Base-by-base conservation (phyloP, 2,797 vertebrate species). In the Chromobotia macracanthus region DNA sequence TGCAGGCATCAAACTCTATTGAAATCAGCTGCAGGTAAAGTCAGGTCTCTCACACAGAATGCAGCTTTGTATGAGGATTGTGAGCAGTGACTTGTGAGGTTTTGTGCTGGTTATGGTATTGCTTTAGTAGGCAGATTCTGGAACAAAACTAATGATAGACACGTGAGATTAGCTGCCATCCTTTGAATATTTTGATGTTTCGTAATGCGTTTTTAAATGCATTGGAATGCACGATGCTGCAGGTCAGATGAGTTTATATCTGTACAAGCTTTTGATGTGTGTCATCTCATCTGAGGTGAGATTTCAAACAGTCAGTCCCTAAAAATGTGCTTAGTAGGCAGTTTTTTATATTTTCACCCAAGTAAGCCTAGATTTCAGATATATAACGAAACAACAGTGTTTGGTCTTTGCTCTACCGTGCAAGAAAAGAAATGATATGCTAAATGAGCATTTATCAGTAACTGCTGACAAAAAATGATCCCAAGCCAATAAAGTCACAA, bases 61-160 rank as follows among this genome's bases (percentile, higher is more conserved):
- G 12, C 55, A 12, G 19, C 10, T 11, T 23, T 19, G 7, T 21
- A 21, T 21, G n/a, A 2, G 4, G 48, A 19, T 19, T 70, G 10
- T 44, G 9, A 44, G 7, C 7, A 41, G 9, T 44, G 41, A 44
- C 31, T 11, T 11, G 9, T 44, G 41, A 44, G 41, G 25, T 15
- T 44, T 2, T 9, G 23, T 38, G n/a, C 44, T 11, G 7, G 8
- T 15, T 50, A n/a, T 6, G 12, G 53, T 31, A 18, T 25, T 18
- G 58, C 25, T 13, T 31, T 16, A 61, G 25, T 16, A 61, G 16
- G 25, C 58, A 31, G 11, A 13, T 64, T 75, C 44, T 64, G 4
- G 25, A 50, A 74, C 18, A 63, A 28, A 73, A 44, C 25, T 18
- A 50, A 7, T 75, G 19, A 75, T 51, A 51, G 60, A 38, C 63